Base-by-base conservation (phyloP, 2,888 invertebrate species). In the Pyralis farinalis region DNA sequence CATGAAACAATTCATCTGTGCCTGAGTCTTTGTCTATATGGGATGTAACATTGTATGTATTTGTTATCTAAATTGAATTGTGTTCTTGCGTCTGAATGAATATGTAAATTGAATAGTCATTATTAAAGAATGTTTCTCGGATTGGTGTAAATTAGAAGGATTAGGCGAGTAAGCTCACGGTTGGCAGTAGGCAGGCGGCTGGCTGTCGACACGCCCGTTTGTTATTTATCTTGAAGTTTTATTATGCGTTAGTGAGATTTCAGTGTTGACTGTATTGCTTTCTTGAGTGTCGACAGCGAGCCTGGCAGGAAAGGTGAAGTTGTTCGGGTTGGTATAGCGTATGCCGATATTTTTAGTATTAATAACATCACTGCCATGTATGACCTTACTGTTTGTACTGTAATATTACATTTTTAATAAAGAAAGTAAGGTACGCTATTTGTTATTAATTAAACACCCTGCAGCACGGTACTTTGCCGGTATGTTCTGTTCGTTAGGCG, bases 331-430 rank as follows among this genome's bases (percentile, higher is more conserved):
- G 76, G 77, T 78, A 74, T 70, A 77, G 73, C 64, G 70, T 73
- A 71, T 72, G 74, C 68, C 65, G 71, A 74, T 76, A 67, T 73
- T 73, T 74, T 62, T 83, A 81, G 75, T 81, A 83, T 74, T 71
- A 62, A 66, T 75, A 79, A 81, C 85, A 85, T 83, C 87, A 88
- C 87, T 88, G 87, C 87, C 87, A 87, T 87, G 75, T 87, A 85
- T 78, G 86, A 85, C 86, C 85, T 85, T 88, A 87, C 83, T 83
- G 85, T 87, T 85, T 87, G 81, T 87, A 86, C 75, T 83, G 70
- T 86, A 84, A 83, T 78, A 78, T 71, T 79, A 82, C 60, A 80
- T 76, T 86, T 81, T 80, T 84, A 86, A 85, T 85, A 84, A 85
- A 85, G 67, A 70, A 74, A 72, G 70, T 73, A 65, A 74, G 69